phyloP scores from a whole-genome alignment of 2,888 invertebrate species.

The Hymenopus coronatus region DNA sequence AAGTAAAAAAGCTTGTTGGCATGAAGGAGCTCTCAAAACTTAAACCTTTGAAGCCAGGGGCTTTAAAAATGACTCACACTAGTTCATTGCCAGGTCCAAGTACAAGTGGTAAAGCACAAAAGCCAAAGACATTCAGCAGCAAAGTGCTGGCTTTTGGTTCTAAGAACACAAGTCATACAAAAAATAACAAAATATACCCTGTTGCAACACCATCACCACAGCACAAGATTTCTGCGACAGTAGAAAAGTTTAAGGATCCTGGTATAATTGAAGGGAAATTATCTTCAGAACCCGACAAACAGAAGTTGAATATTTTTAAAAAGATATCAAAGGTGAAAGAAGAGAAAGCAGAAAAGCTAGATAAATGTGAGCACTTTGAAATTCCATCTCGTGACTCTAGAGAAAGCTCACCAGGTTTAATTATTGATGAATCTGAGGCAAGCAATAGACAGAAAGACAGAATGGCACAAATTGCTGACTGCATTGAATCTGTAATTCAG shows the following conservation, averaged over 20 bases:
- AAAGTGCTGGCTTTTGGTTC: neutral
- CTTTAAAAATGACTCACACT: conserved; percentile 32
- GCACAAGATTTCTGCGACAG: neutral
- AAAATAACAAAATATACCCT: conserved; percentile 38
- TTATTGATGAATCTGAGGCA: conserved; percentile 35
- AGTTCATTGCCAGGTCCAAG: conserved; percentile 30
- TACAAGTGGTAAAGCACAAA: conserved; percentile 25
- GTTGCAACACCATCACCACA: neutral
- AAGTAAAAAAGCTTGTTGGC: conserved; percentile 50
- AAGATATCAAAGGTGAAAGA: conserved; percentile 72
- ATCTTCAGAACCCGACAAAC: conserved; percentile 76
- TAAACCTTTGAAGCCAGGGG: conserved; percentile 49
- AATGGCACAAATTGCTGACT: conserved; percentile 37
- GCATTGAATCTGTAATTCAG: conserved; percentile 40
- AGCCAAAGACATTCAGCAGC: conserved; percentile 5
- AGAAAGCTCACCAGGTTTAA: conserved; percentile 33
- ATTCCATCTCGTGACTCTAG: conserved; percentile 26
- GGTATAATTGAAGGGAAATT: conserved; percentile 52
- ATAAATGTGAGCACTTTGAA: conserved; percentile 35
- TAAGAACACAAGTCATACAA: conserved; percentile 28
- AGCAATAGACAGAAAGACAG: conserved; percentile 32
- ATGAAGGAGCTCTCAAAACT: conserved; percentile 53
- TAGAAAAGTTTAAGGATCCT: conserved; percentile 27
- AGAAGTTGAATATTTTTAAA: conserved; percentile 83
- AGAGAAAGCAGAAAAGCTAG: conserved; percentile 62